These are phyloP conservation scores for Melitaea cinxia DNA, from an alignment of 1,140 invertebrate species.

Conservation along the genomic window DNA sequence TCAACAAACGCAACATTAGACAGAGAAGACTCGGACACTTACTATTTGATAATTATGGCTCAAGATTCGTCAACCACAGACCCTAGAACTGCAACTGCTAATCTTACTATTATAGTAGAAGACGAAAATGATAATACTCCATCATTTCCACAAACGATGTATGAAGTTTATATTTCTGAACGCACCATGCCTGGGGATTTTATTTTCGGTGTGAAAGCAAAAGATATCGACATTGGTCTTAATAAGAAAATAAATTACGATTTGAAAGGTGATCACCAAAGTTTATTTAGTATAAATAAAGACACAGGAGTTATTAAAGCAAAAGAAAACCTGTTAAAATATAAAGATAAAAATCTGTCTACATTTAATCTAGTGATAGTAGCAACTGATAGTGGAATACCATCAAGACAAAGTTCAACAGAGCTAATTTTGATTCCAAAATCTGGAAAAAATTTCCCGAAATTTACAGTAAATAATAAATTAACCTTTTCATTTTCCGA, in stretches of 20 bases:
- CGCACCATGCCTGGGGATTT: conserved; percentile 89
- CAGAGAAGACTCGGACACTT: conserved; percentile 88
- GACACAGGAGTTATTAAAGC: conserved; percentile 92
- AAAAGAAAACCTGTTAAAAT: conserved; percentile 77
- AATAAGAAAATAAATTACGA: conserved; percentile 91
- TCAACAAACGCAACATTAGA: conserved; percentile 88
- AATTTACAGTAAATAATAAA: conserved; percentile 85
- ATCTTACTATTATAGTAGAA: conserved; percentile 89
- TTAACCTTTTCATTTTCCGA: conserved; percentile 90
- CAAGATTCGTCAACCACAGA: conserved; percentile 93
- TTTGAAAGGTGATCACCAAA: conserved; percentile 88
- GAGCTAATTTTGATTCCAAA: conserved; percentile 88
- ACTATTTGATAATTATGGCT: conserved; percentile 91
- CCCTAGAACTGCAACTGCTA: conserved; percentile 88
- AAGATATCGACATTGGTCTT: conserved; percentile 89
- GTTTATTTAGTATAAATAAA: conserved; percentile 89
- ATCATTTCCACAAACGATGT: conserved; percentile 86
- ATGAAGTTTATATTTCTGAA: conserved; percentile 91
- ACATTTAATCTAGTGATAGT: conserved; percentile 89
- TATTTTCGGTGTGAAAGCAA: conserved; percentile 93
- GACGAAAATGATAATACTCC: conserved; percentile 96
- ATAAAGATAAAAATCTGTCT: conserved; percentile 70
- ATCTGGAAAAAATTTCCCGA: conserved; percentile 88
- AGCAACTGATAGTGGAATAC: conserved; percentile 86
- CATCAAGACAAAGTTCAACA: conserved; percentile 84